Percentiles rank a stretch among this genome's conserved stretches.
These are phyloP conservation scores for Agonopterix alstromeriana DNA, from an alignment of 2,888 invertebrate genomes.

Conservation along the genomic window DNA sequence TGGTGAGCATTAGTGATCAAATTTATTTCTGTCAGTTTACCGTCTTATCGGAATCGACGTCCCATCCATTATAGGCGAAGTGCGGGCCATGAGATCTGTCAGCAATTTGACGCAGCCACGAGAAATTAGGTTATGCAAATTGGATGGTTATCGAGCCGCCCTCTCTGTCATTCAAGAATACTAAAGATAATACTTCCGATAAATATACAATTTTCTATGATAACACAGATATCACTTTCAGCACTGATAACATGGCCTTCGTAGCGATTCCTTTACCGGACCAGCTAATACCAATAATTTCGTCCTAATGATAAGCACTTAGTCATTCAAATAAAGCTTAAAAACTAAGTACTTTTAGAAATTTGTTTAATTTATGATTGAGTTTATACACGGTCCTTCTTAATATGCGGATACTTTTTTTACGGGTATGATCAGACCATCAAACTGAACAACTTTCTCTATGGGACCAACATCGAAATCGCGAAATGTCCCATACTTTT, in stretches of 20 bases:
- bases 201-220: conserved; percentile 19
- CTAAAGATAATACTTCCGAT: conserved; percentile 36
- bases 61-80: conserved; percentile 41
- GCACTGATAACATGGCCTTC: not conserved
- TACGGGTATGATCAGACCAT: too few species aligned
- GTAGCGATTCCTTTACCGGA: too few species aligned
- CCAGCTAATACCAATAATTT: too few species aligned
- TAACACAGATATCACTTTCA: not conserved
- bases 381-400: too few species aligned
- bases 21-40: conserved; percentile 40
- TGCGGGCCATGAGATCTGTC: conserved; percentile 41
- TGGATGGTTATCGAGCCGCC: conserved; percentile 45
- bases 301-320: not conserved
- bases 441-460: too few species aligned
- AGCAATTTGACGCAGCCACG: conserved; percentile 51
- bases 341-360: too few species aligned
- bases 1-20: conserved; percentile 19
- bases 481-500: too few species aligned
- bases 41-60: conserved; percentile 38
- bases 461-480: too few species aligned
- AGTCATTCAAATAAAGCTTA: not conserved
- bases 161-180: conserved; percentile 38
- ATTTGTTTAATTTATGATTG: too few species aligned
- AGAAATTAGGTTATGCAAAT: conserved; percentile 63
- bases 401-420: too few species aligned